A percentile compares a stretch with the other conserved stretches of the same genome.
phyloP scores from a whole-genome alignment of 2,113 vertebrate species.

The Channa argus region DNA sequence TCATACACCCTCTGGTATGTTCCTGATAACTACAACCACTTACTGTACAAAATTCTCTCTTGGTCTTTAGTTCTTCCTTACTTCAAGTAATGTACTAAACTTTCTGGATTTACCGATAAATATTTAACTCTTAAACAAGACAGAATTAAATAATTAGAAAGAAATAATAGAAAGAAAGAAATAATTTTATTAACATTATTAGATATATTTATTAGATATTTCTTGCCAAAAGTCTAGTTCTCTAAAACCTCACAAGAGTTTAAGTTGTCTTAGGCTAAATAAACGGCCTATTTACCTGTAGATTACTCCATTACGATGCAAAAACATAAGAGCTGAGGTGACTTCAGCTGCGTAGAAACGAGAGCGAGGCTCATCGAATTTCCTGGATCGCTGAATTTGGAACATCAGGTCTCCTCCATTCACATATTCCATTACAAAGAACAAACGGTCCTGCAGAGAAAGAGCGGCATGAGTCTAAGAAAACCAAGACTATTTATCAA shows the following conservation, averaged over 20 bases:
- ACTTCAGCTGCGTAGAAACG: slow-evolving; percentile 98
- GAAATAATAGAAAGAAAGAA: too few species aligned
- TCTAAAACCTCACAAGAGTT: background rate
- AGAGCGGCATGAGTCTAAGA: background rate
- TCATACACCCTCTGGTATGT: slow-evolving; percentile 18
- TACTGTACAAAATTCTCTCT: background rate
- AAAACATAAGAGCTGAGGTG: slow-evolving; percentile 98
- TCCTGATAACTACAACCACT: background rate
- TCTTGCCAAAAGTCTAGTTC: too few species aligned
- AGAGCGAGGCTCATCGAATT: slow-evolving; percentile 96
- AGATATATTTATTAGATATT: too few species aligned
- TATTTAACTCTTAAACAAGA: background rate
- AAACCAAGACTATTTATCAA: background rate
- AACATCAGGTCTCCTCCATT: slow-evolving; percentile 99
- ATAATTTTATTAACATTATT: too few species aligned
- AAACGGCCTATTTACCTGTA: slow-evolving; percentile 87
- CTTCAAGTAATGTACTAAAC: background rate
- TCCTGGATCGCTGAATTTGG: slow-evolving; percentile 97
- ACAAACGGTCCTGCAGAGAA: slow-evolving; percentile 92
- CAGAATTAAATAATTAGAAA: too few species aligned
- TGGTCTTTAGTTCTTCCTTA: background rate
- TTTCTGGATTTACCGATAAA: background rate
- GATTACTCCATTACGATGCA: slow-evolving; percentile 97
- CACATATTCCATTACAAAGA: slow-evolving; percentile 99
- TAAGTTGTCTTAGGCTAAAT: too few species aligned